phyloP scores from a whole-genome alignment of 2,888 invertebrate species.

The Pedicia rivosa region DNA sequence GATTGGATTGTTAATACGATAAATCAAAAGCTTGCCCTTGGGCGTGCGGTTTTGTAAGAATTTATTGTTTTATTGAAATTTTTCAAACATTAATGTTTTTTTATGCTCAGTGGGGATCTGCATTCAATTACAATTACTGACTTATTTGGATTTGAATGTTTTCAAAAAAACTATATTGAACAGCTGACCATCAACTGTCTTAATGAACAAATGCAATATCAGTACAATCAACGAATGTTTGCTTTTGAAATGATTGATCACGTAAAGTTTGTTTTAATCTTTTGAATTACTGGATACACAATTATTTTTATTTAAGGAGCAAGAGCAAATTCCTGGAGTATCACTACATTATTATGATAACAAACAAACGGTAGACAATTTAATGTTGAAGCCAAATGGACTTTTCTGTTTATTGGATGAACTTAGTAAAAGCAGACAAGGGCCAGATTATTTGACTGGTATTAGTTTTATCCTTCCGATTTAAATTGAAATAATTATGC shows the following conservation, averaged over 20 bases:
- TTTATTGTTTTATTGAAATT: neutral
- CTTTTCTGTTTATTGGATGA: slow-evolving; percentile 76
- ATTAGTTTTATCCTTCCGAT: slow-evolving; percentile 1
- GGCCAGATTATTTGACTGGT: slow-evolving; percentile 59
- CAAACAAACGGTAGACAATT: slow-evolving; percentile 70
- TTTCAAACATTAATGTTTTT: slow-evolving; percentile 2
- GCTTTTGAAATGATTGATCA: slow-evolving; percentile 72
- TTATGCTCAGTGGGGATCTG: slow-evolving; percentile 58
- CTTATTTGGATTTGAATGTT: slow-evolving; percentile 87
- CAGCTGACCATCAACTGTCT: slow-evolving; percentile 78
- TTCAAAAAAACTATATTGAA: slow-evolving; percentile 67
- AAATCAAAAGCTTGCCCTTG: slow-evolving; percentile 67
- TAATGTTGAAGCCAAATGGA: slow-evolving; percentile 70
- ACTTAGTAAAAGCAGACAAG: slow-evolving; percentile 58
- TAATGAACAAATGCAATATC: slow-evolving; percentile 87
- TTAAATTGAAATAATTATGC: too few species aligned
- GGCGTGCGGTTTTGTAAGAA: slow-evolving; percentile 73
- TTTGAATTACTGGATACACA: too few species aligned
- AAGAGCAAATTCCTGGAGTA: slow-evolving; percentile 60
- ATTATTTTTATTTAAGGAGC: too few species aligned
- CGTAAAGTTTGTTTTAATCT: too few species aligned
- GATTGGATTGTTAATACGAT: slow-evolving; percentile 80
- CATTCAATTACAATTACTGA: slow-evolving; percentile 70
- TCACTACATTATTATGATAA: slow-evolving; percentile 74
- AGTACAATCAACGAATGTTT: slow-evolving; percentile 82